Evolutionary conservation across 2,888 invertebrate species (phyloP), one percentile per base, ranked within the genome.

Genomic region (Agrochola macilenta): DNA sequence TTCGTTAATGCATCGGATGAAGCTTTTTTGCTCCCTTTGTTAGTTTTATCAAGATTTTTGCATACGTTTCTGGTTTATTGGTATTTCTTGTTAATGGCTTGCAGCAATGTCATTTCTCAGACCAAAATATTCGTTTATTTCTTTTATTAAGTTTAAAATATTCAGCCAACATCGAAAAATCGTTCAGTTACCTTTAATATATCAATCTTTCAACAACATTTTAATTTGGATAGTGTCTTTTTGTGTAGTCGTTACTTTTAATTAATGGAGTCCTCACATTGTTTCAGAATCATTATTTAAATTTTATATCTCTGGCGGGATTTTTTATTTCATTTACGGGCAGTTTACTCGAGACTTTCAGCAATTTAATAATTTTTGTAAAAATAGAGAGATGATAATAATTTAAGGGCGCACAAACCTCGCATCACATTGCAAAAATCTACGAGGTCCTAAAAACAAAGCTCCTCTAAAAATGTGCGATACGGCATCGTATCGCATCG

Each of bases 41-140:
- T 85, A 85, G 85, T 68, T 81, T 71, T 74, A 85, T 81, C 70
- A 71, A 77, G 71, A 74, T 82, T 74, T 76, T 85, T 74, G 78
- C 69, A 57, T 70, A 65, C 46, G 64, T 65, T 79, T 20, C 46
- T 65, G 35, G 61, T 79, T 79, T 66, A 66, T 82, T 81, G 66
- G 74, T 74, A 64, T 65, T 65, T 73, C 58, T 81, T 81, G 60
- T 35, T 81, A 60, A 74, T 61, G 23, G n/a, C 14, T 30, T 81
- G 54, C 30, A 35, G 30, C 26, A 60, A 49, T 39, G 35, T 54
- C 1, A 35, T 20, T 66, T 74, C 26, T 58, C n/a, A 58, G 35
- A 39, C 0, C 17, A 58, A n/a, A 35, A 2, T 8, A 35, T 14
- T 58, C 20, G 14, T 14, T 35, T 35, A 2, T 46, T 14, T 46